These are phyloP conservation scores for Hylaea fasciaria DNA, from an alignment of 2,888 invertebrate species.

Conservation along the genomic window DNA sequence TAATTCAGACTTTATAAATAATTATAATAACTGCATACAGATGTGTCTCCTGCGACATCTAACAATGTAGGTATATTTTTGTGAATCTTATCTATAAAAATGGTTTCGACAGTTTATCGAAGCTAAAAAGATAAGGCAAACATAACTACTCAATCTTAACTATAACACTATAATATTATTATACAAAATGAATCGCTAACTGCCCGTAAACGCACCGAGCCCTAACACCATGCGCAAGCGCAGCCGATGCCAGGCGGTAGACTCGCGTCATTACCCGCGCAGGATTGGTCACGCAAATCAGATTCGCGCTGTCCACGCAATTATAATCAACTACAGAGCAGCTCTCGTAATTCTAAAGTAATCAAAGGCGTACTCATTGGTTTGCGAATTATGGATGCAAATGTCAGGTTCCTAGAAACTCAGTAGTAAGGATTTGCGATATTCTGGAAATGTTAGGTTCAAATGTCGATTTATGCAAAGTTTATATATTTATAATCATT, in stretches of 20 bases:
- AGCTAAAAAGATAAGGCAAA: too few relatives aligned
- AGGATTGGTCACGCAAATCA: constrained; percentile 82
- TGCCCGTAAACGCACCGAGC: constrained; percentile 32
- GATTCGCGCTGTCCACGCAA: constrained; percentile 80
- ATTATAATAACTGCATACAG: too few relatives aligned
- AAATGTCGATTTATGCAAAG: constrained; percentile 7
- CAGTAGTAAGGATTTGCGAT: constrained; percentile 11
- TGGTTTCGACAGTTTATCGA: too few relatives aligned
- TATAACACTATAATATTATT: too few relatives aligned
- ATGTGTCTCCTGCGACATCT: too few relatives aligned
- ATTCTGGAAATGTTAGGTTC: background rate
- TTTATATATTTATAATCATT: too few relatives aligned
- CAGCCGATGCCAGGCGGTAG: constrained; percentile 62
- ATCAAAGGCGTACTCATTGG: constrained; percentile 77
- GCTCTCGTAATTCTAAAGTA: constrained; percentile 82
- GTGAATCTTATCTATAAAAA: too few relatives aligned
- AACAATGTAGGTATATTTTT: too few relatives aligned
- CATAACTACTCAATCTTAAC: too few relatives aligned
- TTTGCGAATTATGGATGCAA: constrained; percentile 56
- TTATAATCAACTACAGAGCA: constrained; percentile 80
- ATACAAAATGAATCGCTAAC: background rate
- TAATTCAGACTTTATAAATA: too few relatives aligned
- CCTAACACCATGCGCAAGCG: constrained; percentile 43
- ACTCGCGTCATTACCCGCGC: constrained; percentile 73
- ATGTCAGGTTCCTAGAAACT: constrained; percentile 25